These are phyloP conservation scores for Latrodectus elegans DNA, from an alignment of 2,888 invertebrate species.

Conservation along the genomic window DNA sequence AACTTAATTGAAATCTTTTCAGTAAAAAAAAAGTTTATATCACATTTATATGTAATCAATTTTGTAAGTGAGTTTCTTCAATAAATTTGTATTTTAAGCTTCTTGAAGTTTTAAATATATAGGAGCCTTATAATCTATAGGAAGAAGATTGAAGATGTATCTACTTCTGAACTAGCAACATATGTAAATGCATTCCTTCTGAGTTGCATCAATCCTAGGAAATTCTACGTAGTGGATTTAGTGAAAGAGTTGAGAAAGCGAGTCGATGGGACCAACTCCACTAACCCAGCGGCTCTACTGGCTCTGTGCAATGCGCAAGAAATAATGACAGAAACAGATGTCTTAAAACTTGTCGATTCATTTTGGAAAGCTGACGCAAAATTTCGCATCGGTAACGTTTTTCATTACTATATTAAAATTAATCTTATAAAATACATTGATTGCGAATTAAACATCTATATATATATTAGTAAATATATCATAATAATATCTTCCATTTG, in stretches of 20 bases:
- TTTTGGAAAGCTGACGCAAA: slow-evolving; percentile 5
- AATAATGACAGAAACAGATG: slow-evolving; percentile 17
- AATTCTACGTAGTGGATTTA: slow-evolving; percentile 20
- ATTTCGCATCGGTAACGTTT: slow-evolving; percentile 25
- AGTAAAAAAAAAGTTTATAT: neutral
- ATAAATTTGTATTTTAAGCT: too few species aligned
- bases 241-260: slow-evolving; percentile 25
- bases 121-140: neutral
- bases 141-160: slow-evolving; percentile 22
- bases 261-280: neutral
- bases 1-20: too few species aligned
- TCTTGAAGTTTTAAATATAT: too few species aligned
- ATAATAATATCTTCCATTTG: too few species aligned
- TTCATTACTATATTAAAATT: too few species aligned
- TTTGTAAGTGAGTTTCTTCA: neutral
- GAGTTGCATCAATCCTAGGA: slow-evolving; percentile 31
- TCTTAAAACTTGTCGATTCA: neutral
- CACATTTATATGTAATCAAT: neutral
- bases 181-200: slow-evolving; percentile 35
- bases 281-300: slow-evolving; percentile 20
- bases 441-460: too few species aligned
- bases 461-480: too few species aligned
- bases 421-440: too few species aligned
- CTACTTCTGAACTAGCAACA: slow-evolving; percentile 30
- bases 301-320: slow-evolving; percentile 51